Conservation (phyloP, 2,797 vertebrate genomes). For the Rousettus madagascariensis region DNA sequence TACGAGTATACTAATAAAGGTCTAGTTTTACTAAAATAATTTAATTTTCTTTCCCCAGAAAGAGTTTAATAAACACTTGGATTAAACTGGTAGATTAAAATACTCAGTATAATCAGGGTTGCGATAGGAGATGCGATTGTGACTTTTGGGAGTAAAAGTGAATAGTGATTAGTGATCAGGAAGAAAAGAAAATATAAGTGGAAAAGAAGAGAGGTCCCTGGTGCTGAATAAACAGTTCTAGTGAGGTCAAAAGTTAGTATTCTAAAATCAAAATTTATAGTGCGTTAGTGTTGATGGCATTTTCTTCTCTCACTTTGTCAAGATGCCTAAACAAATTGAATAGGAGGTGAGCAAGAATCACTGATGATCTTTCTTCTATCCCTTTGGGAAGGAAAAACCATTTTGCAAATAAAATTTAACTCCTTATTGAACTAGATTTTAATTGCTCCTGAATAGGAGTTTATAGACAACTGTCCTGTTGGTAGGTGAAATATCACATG, state of each 20-base stretch:
- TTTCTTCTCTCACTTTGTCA: slow-evolving; percentile 21
- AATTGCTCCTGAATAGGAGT: background rate
- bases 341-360: background rate
- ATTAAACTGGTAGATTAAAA: slow-evolving; percentile 73
- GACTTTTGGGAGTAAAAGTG: slow-evolving; percentile 51
- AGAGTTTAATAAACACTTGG: slow-evolving; percentile 76
- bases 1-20: slow-evolving; percentile 77
- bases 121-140: slow-evolving; percentile 56
- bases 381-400: background rate
- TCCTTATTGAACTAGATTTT: background rate
- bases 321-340: background rate
- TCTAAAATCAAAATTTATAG: slow-evolving; percentile 41
- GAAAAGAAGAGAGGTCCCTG: background rate
- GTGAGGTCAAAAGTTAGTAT: background rate
- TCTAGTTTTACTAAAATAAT: slow-evolving; percentile 79
- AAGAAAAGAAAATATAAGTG: slow-evolving; percentile 29
- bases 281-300: background rate
- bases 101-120: slow-evolving; percentile 51
- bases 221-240: background rate
- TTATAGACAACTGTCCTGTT: background rate
- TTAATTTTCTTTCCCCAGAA: slow-evolving; percentile 77
- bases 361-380: background rate
- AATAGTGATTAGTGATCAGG: slow-evolving; percentile 53
- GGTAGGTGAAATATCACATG: background rate
- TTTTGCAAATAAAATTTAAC: background rate